Percentiles rank a stretch among this genome's conserved stretches.
Conservation (phyloP, 2,888 invertebrate genomes). For the Thymelicus lineola region DNA sequence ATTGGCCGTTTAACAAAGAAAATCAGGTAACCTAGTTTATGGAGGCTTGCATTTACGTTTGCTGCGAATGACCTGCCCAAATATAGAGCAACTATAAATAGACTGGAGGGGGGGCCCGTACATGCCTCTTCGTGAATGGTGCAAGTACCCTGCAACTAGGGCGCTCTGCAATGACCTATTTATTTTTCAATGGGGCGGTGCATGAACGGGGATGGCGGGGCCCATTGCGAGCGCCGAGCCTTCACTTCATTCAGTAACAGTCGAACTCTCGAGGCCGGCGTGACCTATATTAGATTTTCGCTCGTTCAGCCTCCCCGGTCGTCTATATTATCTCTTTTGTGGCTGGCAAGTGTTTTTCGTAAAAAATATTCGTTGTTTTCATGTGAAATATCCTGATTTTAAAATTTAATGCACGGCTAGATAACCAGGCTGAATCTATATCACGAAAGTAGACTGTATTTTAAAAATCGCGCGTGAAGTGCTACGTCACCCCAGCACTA, state of each 20-base stretch:
- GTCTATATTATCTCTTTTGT: conserved; percentile 3
- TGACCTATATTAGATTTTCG: conserved; percentile 63
- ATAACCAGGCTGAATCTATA: conserved; percentile 4
- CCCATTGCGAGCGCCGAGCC: conserved; percentile 72
- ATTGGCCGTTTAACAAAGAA: conserved; percentile 71
- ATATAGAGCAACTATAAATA: conserved; percentile 82
- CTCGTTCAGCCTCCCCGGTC: conserved; percentile 38
- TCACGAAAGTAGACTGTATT: conserved; percentile 39
- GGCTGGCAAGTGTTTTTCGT: not conserved
- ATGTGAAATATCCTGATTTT: conserved; percentile 10
- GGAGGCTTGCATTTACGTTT: conserved; percentile 75
- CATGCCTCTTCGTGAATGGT: conserved; percentile 71
- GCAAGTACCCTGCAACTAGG: conserved; percentile 72
- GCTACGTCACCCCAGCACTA: conserved; percentile 45
- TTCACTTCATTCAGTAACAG: conserved; percentile 81
- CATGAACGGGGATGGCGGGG: conserved; percentile 75
- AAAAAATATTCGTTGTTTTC: conserved; percentile 7
- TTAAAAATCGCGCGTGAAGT: conserved; percentile 62
- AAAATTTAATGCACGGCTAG: conserved; percentile 2
- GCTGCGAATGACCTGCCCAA: conserved; percentile 80
- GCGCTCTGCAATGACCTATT: conserved; percentile 82
- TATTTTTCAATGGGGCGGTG: conserved; percentile 81
- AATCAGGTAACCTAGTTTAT: conserved; percentile 82
- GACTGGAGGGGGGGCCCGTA: conserved; percentile 63
- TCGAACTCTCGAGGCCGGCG: conserved; percentile 72